These are phyloP conservation scores for Leptinotarsa tumamoca DNA, from an alignment of 2,888 invertebrate species.

Conservation along the genomic window DNA sequence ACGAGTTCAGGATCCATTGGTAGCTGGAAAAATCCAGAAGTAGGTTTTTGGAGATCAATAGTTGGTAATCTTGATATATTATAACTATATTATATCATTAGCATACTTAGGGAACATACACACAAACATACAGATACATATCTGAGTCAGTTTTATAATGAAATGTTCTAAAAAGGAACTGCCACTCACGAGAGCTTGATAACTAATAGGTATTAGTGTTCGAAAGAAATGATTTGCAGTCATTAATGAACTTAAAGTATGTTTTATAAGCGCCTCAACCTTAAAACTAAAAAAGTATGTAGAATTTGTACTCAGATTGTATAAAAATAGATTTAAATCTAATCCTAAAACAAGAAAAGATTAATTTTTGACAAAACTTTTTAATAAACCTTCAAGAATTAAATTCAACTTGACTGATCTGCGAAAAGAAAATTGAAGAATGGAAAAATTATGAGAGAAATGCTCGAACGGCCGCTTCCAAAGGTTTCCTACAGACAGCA, in stretches of 20 bases:
- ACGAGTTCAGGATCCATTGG: no score
- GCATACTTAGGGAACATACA: conserved; percentile 48
- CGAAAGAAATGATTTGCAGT: conserved; percentile 50
- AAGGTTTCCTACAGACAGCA: conserved; percentile 85
- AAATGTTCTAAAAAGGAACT: conserved; percentile 31
- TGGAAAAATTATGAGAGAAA: conserved; percentile 68
- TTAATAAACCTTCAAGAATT: conserved; percentile 35
- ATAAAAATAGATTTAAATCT: conserved; percentile 48
- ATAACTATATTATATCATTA: neutral
- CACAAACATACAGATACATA: conserved; percentile 47
- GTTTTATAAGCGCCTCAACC: conserved; percentile 41
- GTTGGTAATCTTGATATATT: conserved; percentile 33
- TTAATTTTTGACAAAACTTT: conserved; percentile 34
- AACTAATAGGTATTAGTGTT: conserved; percentile 44
- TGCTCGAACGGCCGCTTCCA: conserved; percentile 76
- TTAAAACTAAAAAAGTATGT: conserved; percentile 45
- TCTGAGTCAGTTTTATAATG: conserved; percentile 44
- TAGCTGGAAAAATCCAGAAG: no score
- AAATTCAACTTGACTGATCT: conserved; percentile 47
- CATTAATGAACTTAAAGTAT: conserved; percentile 41
- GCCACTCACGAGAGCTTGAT: conserved; percentile 32
- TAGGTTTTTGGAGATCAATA: no score
- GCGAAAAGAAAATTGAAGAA: conserved; percentile 39
- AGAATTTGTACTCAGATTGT: conserved; percentile 47
- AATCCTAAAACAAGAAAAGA: conserved; percentile 43